Evolutionary conservation across 2,888 invertebrate species (phyloP).

Genomic region (Mimas tiliae): DNA sequence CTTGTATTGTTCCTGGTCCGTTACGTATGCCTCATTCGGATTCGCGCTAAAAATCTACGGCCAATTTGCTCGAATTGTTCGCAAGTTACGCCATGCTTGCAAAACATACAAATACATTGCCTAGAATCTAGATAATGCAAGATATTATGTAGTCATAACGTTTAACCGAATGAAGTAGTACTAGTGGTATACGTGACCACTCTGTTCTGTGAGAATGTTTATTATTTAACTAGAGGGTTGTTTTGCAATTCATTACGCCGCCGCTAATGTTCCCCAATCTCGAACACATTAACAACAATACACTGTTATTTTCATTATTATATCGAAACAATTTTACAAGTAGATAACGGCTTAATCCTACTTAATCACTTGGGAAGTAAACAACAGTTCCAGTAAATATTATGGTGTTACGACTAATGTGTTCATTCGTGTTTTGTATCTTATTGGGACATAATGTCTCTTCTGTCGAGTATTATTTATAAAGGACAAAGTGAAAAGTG

Average conservation of each 20-base stretch:
- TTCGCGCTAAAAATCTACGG: too few species aligned
- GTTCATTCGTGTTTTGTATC: constrained; percentile 5
- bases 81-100: too few species aligned
- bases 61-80: too few species aligned
- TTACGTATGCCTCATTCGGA: too few species aligned
- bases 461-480: constrained; percentile 33
- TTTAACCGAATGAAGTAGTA: neutral
- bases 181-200: neutral
- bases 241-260: constrained; percentile 21
- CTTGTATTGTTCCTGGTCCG: too few species aligned
- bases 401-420: neutral
- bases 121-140: too few species aligned
- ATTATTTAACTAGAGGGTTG: constrained; percentile 2
- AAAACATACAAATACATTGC: too few species aligned
- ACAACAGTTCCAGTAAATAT: constrained; percentile 12
- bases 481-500: constrained; percentile 38
- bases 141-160: too few species aligned
- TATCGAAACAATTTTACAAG: constrained; percentile 16
- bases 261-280: constrained; percentile 11
- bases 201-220: neutral
- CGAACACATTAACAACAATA: constrained; percentile 3
- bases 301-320: constrained; percentile 15
- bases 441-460: constrained; percentile 3
- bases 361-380: constrained; percentile 1
- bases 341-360: constrained; percentile 10